Evolutionary conservation across 2,888 invertebrate genomes (phyloP), one percentile per base, ranked within the genome.

Genomic region (Pammene aurita): DNA sequence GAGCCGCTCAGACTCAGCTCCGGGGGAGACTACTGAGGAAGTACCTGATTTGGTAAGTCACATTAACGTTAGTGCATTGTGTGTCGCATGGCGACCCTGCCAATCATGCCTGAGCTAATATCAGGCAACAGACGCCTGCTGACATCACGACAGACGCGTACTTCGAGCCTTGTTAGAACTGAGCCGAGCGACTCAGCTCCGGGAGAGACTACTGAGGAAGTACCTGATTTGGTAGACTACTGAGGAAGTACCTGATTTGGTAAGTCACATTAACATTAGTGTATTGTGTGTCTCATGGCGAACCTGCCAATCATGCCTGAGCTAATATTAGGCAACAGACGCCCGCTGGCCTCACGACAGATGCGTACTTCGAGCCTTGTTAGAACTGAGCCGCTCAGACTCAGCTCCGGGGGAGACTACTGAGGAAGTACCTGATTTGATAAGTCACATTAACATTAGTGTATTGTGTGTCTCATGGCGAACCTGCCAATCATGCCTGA

Each of bases 91-190:
- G 26, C 26, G 26, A 26, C 26, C 26, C 26, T 26, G 26, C 4
- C 26, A 26, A 26, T n/a, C n/a, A n/a, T 26, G 26, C 4, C 26
- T 26, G 14, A 5, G 46, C 6, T 52, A 5, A 52, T 34, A 11
- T 50, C 50, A 50, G 50, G 18, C 26, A n/a, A n/a, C n/a, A n/a
- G n/a, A n/a, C n/a, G n/a, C n/a, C n/a, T n/a, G n/a, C n/a, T n/a
- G n/a, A n/a, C n/a, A 18, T 26, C 26, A 26, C 26, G 26, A 26
- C 26, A 26, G 10, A 34, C 95, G 95, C 74, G 95, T 95, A 26
- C 26, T 26, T 4, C 26, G 26, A 26, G 26, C 26, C 26, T 44
- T 83, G 96, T 64, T 96, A 58, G 96, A 96, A 76, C 95, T 97
- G 7, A 96, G 96, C 63, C 67, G 96, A 93, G 62, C 75, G 78